These are phyloP conservation scores for Helarctos malayanus DNA, from an alignment of 2,797 vertebrate genomes.

Conservation along the genomic window DNA sequence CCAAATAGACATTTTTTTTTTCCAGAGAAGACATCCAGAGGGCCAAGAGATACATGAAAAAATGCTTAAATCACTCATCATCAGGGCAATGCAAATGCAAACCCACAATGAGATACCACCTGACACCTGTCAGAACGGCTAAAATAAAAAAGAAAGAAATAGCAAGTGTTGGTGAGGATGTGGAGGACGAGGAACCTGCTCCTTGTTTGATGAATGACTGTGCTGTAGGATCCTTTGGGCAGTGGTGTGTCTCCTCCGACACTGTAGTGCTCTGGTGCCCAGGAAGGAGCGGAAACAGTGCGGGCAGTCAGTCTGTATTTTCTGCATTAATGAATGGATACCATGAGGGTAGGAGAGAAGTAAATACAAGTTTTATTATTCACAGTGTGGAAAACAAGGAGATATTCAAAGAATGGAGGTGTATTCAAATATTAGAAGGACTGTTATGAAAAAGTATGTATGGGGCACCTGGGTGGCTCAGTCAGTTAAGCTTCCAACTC, in stretches of 20 bases:
- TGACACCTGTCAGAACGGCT: neutral
- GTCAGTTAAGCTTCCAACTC: too few species aligned
- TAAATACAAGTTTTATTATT: neutral
- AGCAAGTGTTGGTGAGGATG: neutral
- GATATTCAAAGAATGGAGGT: neutral
- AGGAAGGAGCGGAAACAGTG: neutral
- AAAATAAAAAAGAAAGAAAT: neutral
- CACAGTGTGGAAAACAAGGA: neutral
- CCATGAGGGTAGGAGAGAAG: neutral
- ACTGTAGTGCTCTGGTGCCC: fast-evolving
- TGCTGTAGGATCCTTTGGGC: neutral
- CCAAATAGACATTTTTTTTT: neutral
- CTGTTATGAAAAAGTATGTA: too few species aligned
- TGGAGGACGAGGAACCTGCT: neutral
- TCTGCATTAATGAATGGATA: too few species aligned
- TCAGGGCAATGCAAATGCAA: neutral
- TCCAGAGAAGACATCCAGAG: neutral
- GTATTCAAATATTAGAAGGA: neutral
- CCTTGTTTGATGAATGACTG: neutral
- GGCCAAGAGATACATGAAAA: neutral
- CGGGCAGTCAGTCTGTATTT: neutral
- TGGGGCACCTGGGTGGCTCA: too few species aligned
- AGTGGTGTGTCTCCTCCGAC: neutral
- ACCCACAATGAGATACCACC: neutral
- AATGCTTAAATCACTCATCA: neutral